Conservation (phyloP, 2,888 invertebrate genomes). For the Polymixis flavicincta region DNA sequence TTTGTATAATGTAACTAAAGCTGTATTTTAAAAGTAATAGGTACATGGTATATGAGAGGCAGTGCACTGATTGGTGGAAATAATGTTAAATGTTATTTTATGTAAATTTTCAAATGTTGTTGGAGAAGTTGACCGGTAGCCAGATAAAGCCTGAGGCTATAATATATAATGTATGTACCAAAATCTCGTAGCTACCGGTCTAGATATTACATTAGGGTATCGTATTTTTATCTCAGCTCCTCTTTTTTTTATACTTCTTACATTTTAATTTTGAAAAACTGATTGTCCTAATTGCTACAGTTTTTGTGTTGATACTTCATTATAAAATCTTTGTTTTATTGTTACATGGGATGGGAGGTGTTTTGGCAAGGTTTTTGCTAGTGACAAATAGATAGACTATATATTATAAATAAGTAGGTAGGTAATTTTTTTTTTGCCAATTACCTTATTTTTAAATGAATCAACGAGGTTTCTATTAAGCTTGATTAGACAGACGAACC, state of each 20-base stretch:
- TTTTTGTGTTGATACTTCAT: constrained; percentile 51
- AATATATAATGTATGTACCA: constrained; percentile 51
- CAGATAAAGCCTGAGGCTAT: constrained; percentile 63
- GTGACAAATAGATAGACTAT: neutral
- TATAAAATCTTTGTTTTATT: constrained; percentile 40
- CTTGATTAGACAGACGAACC: neutral
- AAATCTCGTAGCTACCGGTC: constrained; percentile 58
- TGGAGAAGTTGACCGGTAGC: constrained; percentile 56
- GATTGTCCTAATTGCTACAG: constrained; percentile 48
- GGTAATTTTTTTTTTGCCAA: neutral
- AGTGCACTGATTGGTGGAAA: constrained; percentile 47
- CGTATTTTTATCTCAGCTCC: constrained; percentile 40
- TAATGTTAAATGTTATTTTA: constrained; percentile 49
- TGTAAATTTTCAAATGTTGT: constrained; percentile 51
- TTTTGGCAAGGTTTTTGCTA: constrained; percentile 4
- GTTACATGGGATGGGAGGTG: neutral
- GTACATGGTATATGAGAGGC: constrained; percentile 24
- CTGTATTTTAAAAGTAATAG: constrained; percentile 18
- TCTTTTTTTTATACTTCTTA: constrained; percentile 43
- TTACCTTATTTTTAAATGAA: neutral
- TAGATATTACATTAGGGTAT: constrained; percentile 49
- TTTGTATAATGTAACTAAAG: constrained; percentile 13
- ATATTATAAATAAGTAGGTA: neutral
- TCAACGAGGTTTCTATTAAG: neutral
- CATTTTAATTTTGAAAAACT: constrained; percentile 45